Percentiles rank a stretch among this genome's conserved stretches.
Evolutionary conservation across 1,140 invertebrate species (phyloP).

Genomic region (Drosophila truncata): DNA sequence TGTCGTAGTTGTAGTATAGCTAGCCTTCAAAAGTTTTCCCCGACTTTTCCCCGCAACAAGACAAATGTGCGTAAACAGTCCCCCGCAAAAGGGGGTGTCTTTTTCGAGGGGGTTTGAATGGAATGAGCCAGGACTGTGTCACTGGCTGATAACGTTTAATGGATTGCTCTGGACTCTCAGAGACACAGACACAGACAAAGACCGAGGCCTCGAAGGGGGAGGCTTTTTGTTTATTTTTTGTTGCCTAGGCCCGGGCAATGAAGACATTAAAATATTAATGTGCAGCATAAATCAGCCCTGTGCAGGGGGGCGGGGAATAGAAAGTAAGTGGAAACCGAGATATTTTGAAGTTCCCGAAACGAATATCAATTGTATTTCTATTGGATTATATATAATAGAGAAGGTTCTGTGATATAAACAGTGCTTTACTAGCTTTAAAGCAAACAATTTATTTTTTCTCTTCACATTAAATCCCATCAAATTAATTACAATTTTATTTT

Average conservation of each 20-base stretch:
- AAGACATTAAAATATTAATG: conserved; percentile 85
- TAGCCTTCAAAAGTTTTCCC: conserved; percentile 60
- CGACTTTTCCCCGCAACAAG: conserved; percentile 39
- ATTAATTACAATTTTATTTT: background rate
- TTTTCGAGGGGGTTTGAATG: conserved; percentile 26
- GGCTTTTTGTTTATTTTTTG: conserved; percentile 51
- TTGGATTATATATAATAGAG: too few relatives aligned
- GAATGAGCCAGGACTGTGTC: conserved; percentile 63
- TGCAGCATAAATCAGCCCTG: conserved; percentile 73
- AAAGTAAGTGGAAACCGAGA: conserved; percentile 1
- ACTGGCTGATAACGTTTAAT: conserved; percentile 80
- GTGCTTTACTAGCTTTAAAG: background rate
- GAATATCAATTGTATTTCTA: background rate
- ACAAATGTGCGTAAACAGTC: conserved; percentile 74
- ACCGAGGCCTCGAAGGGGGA: conserved; percentile 9
- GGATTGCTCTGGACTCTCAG: conserved; percentile 64
- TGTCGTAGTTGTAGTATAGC: conserved; percentile 42
- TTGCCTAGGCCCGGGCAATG: conserved; percentile 65
- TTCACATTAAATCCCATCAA: background rate
- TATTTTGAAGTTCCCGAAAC: conserved; percentile 8
- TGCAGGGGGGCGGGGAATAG: background rate
- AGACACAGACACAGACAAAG: conserved; percentile 18
- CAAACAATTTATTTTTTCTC: background rate
- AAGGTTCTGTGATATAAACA: too few relatives aligned
- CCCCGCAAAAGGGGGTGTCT: conserved; percentile 4